A percentile compares a stretch with the other conserved stretches of the same genome.
phyloP scores from a whole-genome alignment of 2,113 vertebrate genomes.

The Leucopsar rothschildi region DNA sequence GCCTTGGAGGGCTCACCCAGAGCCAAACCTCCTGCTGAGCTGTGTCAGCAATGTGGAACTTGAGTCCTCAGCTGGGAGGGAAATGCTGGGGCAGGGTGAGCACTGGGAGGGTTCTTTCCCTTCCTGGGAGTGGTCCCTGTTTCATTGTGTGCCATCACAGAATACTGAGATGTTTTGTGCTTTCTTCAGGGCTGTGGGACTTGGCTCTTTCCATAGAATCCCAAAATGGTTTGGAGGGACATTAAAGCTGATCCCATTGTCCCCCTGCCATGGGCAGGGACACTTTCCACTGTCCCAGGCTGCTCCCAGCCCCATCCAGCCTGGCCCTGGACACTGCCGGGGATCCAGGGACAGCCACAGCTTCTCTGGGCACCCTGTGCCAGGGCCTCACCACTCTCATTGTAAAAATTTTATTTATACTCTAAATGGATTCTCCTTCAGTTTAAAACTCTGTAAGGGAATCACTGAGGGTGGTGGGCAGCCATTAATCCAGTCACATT shows the following conservation, averaged over 20 bases:
- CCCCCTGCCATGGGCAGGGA: background rate
- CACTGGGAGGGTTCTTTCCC: background rate
- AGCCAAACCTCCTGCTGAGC: background rate
- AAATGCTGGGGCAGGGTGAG: rapidly evolving
- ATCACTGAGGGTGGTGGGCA: background rate
- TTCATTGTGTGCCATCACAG: background rate
- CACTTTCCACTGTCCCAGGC: rapidly evolving
- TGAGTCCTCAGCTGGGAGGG: rapidly evolving
- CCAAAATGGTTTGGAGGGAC: background rate
- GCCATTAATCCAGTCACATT: background rate
- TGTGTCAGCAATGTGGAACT: rapidly evolving
- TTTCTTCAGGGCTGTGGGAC: background rate
- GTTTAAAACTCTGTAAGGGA: background rate
- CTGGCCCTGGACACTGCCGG: background rate
- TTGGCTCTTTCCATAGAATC: background rate
- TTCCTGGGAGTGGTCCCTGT: background rate
- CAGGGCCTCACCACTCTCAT: background rate
- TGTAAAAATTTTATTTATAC: background rate
- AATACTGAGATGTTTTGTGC: background rate
- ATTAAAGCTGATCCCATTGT: background rate
- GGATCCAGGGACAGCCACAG: background rate
- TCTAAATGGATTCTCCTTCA: background rate
- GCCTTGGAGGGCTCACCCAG: background rate
- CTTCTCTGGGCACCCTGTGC: background rate
- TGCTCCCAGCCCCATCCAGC: rapidly evolving